Percentiles rank a stretch among this genome's conserved stretches.
Conservation (phyloP, 2,113 vertebrate species). For the Podarcis cretensis region DNA sequence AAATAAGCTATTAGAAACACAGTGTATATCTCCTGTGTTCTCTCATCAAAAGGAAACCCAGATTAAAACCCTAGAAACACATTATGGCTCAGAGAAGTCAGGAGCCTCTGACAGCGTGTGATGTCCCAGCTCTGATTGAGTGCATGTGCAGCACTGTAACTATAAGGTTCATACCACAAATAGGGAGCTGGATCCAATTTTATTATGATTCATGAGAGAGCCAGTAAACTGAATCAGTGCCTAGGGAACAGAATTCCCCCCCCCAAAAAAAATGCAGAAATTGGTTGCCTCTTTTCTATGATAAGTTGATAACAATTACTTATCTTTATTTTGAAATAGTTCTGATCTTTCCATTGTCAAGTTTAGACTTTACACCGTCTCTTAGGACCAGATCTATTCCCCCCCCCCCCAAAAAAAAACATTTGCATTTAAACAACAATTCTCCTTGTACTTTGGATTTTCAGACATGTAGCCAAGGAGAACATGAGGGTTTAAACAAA, state of each 20-base stretch:
- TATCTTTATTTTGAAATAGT: neutral
- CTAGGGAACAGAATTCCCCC: neutral
- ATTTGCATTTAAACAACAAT: slow-evolving; percentile 1
- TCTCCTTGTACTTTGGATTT: neutral
- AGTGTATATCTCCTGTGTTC: neutral
- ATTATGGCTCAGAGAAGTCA: neutral
- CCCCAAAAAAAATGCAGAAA: neutral
- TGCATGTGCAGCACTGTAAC: neutral
- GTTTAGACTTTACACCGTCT: accelerated
- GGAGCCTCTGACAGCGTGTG: neutral
- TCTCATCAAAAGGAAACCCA: neutral
- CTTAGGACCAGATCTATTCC: neutral
- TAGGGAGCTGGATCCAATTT: neutral
- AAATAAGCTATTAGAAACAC: neutral
- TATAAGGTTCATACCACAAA: too few species aligned
- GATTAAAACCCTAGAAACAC: neutral
- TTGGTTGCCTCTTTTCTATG: neutral
- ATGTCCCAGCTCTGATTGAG: neutral
- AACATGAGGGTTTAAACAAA: neutral
- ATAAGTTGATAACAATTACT: neutral
- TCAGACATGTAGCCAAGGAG: neutral
- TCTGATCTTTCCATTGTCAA: neutral
- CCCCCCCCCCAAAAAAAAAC: neutral
- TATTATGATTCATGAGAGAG: neutral
- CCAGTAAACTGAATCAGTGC: neutral